Conservation (phyloP, 53 echinoderm and acorn worm genomes). For the Mesocentrotus franciscanus region DNA sequence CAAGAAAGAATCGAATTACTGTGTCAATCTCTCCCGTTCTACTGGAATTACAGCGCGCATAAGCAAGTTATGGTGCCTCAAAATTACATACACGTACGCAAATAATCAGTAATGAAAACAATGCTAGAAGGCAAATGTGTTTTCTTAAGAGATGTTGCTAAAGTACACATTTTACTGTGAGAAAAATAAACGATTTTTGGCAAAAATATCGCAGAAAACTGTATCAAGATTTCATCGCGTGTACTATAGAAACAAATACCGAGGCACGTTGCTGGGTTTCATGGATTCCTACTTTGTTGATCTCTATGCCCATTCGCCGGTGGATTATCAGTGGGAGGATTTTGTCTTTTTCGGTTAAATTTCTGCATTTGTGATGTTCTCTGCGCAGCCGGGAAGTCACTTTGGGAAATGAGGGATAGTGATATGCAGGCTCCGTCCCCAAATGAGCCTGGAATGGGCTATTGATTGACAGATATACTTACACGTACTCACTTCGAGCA, state of each 20-base stretch:
- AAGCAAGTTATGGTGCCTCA: not conserved
- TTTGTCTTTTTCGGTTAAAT: not conserved
- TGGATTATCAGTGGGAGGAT: not conserved
- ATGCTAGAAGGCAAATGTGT: not conserved
- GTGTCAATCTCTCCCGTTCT: not conserved
- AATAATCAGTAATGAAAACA: slow-evolving; percentile 6
- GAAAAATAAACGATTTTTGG: not conserved
- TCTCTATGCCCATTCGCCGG: not conserved
- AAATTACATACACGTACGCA: not conserved
- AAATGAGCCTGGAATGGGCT: slow-evolving; percentile 14
- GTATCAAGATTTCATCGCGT: not conserved
- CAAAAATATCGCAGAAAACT: not conserved
- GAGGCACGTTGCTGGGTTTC: not conserved
- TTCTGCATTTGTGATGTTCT: slow-evolving; percentile 35
- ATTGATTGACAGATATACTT: slow-evolving; percentile 52
- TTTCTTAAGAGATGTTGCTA: slow-evolving; percentile 8
- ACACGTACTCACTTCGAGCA: slow-evolving; percentile 19
- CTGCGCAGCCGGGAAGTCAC: slow-evolving; percentile 39
- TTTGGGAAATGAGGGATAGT: slow-evolving; percentile 51
- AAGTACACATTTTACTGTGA: not conserved
- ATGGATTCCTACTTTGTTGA: not conserved
- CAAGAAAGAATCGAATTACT: not conserved
- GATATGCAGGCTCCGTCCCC: slow-evolving; percentile 39
- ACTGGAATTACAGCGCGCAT: not conserved
- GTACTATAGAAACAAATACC: not conserved